Evolutionary conservation across 1,140 invertebrate genomes (phyloP).

Genomic region (Melanaphis sacchari): DNA sequence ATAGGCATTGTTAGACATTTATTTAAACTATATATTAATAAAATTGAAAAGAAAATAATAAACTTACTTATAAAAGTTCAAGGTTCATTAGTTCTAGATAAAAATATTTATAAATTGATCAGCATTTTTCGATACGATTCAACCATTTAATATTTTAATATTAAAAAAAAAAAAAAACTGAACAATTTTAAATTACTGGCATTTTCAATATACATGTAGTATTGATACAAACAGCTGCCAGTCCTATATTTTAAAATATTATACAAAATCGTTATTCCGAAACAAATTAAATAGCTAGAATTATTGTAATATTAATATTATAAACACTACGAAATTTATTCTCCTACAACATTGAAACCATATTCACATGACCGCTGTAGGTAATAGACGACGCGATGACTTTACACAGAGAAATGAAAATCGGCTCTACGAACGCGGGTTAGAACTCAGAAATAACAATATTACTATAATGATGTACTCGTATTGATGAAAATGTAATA

Average conservation of each 20-base stretch:
- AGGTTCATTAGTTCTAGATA: neutral
- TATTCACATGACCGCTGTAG: neutral
- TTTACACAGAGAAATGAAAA: neutral
- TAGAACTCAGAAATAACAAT: neutral
- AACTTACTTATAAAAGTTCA: neutral
- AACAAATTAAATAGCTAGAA: neutral
- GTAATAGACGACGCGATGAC: neutral
- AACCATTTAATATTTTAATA: neutral
- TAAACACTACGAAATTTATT: neutral
- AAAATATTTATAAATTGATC: neutral
- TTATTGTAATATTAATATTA: neutral
- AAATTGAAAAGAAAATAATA: no score
- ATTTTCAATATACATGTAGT: neutral
- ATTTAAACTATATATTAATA: no score
- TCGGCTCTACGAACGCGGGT: neutral
- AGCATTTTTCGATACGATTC: neutral
- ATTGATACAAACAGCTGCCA: neutral
- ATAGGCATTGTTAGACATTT: neutral
- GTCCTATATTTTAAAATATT: neutral
- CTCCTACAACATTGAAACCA: neutral
- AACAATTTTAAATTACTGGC: neutral
- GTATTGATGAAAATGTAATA: slow-evolving; percentile 9
- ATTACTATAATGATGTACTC: neutral
- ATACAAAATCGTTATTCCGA: neutral
- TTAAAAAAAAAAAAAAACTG: neutral